Conservation (phyloP, 2,888 invertebrate genomes). For the Xanthia icteritia region DNA sequence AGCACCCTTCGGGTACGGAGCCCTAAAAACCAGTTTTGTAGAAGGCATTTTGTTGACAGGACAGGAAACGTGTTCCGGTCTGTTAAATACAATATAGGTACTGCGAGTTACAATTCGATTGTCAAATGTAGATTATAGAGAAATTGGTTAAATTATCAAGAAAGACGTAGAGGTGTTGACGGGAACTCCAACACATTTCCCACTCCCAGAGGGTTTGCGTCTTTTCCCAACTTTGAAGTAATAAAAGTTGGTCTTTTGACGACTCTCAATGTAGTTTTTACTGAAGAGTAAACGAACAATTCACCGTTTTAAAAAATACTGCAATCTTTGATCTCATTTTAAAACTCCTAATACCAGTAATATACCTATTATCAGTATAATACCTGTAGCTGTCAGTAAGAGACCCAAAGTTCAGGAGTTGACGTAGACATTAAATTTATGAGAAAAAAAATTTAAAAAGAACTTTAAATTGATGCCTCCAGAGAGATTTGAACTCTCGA, state of each 20-base stretch:
- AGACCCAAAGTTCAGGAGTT: neutral
- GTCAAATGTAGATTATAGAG: neutral
- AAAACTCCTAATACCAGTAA: neutral
- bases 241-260: neutral
- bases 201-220: too few relatives aligned
- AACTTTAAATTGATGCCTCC: conserved; percentile 79
- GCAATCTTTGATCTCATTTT: neutral
- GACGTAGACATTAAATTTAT: neutral
- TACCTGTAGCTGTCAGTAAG: neutral
- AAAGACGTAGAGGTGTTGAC: neutral
- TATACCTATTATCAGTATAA: too few relatives aligned
- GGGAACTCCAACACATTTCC: neutral
- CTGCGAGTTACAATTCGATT: neutral
- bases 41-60: neutral
- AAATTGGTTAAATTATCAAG: neutral
- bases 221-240: neutral
- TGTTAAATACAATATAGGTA: neutral
- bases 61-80: neutral
- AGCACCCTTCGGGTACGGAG: too few relatives aligned
- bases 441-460: conserved; percentile 27
- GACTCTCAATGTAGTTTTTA: neutral
- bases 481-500: conserved; percentile 92
- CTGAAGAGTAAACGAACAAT: neutral
- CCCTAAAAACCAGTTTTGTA: neutral
- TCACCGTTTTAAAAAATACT: neutral